phyloP scores from a whole-genome alignment of 2,797 vertebrate species.

The Sitta carolinensis region DNA sequence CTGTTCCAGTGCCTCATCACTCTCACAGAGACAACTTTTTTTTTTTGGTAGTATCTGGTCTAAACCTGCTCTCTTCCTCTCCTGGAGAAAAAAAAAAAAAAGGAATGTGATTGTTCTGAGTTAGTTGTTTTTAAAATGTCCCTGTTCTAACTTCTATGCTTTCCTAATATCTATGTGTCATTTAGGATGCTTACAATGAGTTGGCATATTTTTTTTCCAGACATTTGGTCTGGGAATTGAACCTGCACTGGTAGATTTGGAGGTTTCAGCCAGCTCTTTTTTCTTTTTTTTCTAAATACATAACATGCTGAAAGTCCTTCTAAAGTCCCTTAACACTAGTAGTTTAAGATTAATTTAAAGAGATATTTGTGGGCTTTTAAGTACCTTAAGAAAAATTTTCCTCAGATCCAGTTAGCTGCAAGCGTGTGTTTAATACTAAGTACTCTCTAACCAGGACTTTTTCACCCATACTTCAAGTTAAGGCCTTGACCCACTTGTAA shows the following conservation, averaged over 20 bases:
- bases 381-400: not conserved
- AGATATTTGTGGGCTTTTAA: not conserved
- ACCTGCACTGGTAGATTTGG: not conserved
- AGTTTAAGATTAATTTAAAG: not conserved
- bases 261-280: not conserved
- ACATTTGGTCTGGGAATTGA: not conserved
- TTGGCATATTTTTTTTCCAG: not conserved
- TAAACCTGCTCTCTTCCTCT: not conserved
- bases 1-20: fast-evolving
- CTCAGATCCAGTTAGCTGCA: not conserved
- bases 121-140: not conserved
- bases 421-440: not conserved
- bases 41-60: too few relatives aligned
- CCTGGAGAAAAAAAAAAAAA: not conserved
- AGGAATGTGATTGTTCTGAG: not conserved
- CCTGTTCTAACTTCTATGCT: not conserved
- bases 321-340: not conserved
- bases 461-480: fast-evolving
- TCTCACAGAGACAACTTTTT: fast-evolving
- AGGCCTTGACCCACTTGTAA: not conserved
- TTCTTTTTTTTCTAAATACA: not conserved
- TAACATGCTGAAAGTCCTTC: not conserved
- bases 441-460: not conserved
- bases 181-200: not conserved
- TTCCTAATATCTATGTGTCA: not conserved